Base-by-base conservation (phyloP, 2,888 invertebrate genomes). In the Harmothoe impar region DNA sequence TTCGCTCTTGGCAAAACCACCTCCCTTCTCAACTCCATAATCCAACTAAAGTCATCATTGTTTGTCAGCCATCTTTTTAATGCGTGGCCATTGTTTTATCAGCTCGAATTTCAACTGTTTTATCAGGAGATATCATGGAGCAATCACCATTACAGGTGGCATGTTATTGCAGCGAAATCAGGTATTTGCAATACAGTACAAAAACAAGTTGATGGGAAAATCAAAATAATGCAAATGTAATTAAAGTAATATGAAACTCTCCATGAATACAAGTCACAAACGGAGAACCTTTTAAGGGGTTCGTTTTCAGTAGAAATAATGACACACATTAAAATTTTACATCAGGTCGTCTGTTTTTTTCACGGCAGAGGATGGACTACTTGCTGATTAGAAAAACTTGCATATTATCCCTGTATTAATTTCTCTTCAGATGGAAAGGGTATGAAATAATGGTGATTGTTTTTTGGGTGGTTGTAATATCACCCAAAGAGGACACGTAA, bases 221-320 rank as follows among this genome's bases (percentile, higher is more conserved):
- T 15, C 29, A 72, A 15, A 29, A 29, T 62, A n/a, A 62, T n/a
- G 29, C 72, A 72, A 29, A 29, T 72, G 72, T 72, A 23, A 72
- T 72, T 72, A 72, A 25, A 0, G 72, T n/a, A 72, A 72, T 25
- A 29, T 5, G 72, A 72, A 72, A 72, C 72, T 25, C 29, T 29
- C 29, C 43, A 43, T 72, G 72, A 72, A 72, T 29, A 29, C 72
- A 7, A 72, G 31, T 15, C 3, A 29, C 29, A 62, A 62, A 20
- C 25, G n/a, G 15, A 29, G 25, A 25, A 72, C 25, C 25, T 72
- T 72, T 72, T 72, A 72, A 23, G 72, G 72, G 72, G 20, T 72
- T 72, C 72, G 25, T 72, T n/a, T 72, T 72, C 72, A 72, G 29
- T 29, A 72, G 25, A 72, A 72, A 72, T 72, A 29, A 29, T 72